Percentiles rank a stretch among this genome's conserved stretches.
Conservation (phyloP, 2,113 vertebrate genomes). For the Hippopotamus amphibius region DNA sequence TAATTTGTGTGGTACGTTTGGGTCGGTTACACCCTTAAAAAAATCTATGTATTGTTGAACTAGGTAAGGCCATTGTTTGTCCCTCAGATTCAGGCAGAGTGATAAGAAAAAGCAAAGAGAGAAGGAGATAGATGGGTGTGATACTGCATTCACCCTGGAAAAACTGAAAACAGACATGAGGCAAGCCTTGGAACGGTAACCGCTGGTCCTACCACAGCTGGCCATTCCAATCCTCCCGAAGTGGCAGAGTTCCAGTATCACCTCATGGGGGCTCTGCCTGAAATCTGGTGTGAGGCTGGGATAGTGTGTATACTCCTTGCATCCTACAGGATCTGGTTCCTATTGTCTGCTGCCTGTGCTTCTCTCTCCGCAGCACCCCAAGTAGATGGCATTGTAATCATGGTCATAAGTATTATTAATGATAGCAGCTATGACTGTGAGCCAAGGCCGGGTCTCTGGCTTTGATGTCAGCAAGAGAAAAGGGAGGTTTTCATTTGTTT, state of each 20-base stretch:
- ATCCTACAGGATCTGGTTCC: not conserved
- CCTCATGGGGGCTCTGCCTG: not conserved
- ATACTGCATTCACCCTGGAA: not conserved
- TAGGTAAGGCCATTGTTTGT: conserved; percentile 1
- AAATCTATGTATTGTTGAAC: not conserved
- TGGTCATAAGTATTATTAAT: conserved; percentile 50
- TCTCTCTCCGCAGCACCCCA: not conserved
- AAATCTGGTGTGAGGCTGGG: not conserved
- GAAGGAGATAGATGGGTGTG: conserved; percentile 37
- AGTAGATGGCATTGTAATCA: conserved; percentile 44
- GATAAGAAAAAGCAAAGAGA: not conserved
- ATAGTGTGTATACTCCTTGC: too few species aligned
- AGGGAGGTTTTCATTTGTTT: conserved; percentile 71
- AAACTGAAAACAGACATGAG: not conserved
- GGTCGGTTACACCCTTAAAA: not conserved
- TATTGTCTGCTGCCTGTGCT: not conserved
- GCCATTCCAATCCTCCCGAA: not conserved
- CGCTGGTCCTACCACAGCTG: not conserved
- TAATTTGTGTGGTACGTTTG: not conserved
- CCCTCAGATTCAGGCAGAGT: not conserved
- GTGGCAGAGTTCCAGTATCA: not conserved
- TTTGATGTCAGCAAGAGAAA: conserved; percentile 69
- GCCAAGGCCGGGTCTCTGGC: conserved; percentile 42
- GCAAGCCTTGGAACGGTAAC: not conserved
- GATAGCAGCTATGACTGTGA: conserved; percentile 60